Evolutionary conservation across 2,113 vertebrate species (phyloP).

Genomic region (Myrmecophaga tridactyla): DNA sequence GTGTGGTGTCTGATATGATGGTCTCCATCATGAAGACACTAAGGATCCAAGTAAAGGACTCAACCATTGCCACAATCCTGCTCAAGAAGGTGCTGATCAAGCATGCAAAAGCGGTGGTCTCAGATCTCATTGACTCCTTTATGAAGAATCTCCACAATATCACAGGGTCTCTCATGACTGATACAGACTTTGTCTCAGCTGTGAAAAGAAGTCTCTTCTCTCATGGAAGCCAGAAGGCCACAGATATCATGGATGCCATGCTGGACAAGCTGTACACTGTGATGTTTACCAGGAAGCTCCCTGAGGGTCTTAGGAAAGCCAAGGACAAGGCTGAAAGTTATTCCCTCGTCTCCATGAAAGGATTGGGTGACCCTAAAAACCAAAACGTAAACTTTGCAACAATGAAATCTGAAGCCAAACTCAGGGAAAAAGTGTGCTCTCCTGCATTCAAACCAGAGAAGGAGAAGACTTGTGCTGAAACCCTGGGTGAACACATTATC

Average conservation of each 20-base stretch:
- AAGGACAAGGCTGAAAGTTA: constrained; percentile 61
- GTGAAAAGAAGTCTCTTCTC: constrained; percentile 69
- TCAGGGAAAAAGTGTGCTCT: constrained; percentile 12
- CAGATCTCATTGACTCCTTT: constrained; percentile 70
- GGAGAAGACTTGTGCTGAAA: constrained; percentile 64
- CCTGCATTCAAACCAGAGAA: constrained; percentile 36
- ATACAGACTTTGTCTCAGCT: constrained; percentile 75
- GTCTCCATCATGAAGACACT: constrained; percentile 74
- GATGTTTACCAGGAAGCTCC: constrained; percentile 57
- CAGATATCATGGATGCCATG: constrained; percentile 73
- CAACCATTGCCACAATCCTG: constrained; percentile 59
- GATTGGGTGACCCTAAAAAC: constrained; percentile 34
- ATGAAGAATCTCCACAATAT: constrained; percentile 62
- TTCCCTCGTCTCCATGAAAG: constrained; percentile 57
- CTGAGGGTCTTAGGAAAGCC: neutral
- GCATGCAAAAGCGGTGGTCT: constrained; percentile 69
- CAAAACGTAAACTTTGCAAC: constrained; percentile 65
- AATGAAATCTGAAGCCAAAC: constrained; percentile 67
- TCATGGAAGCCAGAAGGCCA: constrained; percentile 59
- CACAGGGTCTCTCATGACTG: constrained; percentile 71
- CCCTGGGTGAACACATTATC: constrained; percentile 75
- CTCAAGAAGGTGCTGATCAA: constrained; percentile 73
- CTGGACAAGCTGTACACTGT: constrained; percentile 60
- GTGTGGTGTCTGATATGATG: constrained; percentile 75
- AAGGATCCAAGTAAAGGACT: constrained; percentile 68